phyloP scores from a whole-genome alignment of 2,113 vertebrate species.

The Cheilinus undulatus region DNA sequence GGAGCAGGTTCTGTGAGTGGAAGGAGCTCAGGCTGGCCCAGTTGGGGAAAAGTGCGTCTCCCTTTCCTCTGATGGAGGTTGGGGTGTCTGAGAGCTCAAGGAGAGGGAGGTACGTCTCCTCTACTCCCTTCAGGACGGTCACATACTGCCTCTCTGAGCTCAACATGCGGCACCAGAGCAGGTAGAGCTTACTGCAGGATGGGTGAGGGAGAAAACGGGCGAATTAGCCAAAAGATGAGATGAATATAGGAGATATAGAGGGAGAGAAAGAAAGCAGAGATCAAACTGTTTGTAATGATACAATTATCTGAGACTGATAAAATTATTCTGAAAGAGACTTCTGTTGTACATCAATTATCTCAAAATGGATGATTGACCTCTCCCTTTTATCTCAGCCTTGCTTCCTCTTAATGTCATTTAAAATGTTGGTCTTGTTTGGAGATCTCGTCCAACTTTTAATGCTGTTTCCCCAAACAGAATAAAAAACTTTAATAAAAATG shows the following conservation, averaged over 20 bases:
- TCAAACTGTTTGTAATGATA: constrained; percentile 37
- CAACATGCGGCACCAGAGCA: constrained; percentile 87
- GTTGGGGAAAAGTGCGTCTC: constrained; percentile 80
- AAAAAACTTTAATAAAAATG: not conserved
- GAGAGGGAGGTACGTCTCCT: constrained; percentile 80
- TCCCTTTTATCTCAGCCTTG: constrained; percentile 34
- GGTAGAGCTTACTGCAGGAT: constrained; percentile 85
- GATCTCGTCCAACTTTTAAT: not conserved
- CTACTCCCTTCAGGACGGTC: constrained; percentile 82
- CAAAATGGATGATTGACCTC: constrained; percentile 12
- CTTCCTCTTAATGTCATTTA: not conserved
- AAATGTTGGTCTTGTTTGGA: not conserved
- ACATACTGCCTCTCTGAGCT: constrained; percentile 90
- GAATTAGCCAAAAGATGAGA: not conserved
- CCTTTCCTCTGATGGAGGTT: constrained; percentile 80
- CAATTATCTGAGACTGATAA: constrained; percentile 39
- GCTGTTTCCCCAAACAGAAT: not conserved
- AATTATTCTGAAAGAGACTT: constrained; percentile 35
- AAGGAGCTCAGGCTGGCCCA: constrained; percentile 85
- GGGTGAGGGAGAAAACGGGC: not conserved
- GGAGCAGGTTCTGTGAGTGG: constrained; percentile 87
- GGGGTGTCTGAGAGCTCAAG: constrained; percentile 82
- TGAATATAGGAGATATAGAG: constrained; percentile 6
- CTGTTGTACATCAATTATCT: constrained; percentile 14
- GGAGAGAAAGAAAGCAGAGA: constrained; percentile 12